A percentile compares a stretch with the other conserved stretches of the same genome.
phyloP scores from a whole-genome alignment of 2,113 vertebrate species.

The Rhinoderma darwinii region DNA sequence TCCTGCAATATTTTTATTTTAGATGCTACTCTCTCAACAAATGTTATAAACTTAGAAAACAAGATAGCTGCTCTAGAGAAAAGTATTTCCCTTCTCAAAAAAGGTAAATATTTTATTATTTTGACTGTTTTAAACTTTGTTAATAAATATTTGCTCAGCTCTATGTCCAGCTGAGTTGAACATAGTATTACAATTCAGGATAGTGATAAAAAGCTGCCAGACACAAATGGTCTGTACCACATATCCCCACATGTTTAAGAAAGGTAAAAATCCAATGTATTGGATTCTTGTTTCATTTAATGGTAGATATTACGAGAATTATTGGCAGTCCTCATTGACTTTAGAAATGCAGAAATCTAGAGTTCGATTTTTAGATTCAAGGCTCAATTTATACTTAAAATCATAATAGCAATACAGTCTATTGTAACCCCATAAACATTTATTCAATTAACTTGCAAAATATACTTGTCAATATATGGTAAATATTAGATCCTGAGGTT shows the following conservation, averaged over 20 bases:
- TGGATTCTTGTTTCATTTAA: too few relatives aligned
- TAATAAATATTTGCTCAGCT: background rate
- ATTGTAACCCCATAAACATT: background rate
- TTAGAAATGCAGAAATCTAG: too few relatives aligned
- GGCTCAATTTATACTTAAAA: too few relatives aligned
- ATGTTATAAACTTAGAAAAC: constrained; percentile 19
- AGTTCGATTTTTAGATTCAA: too few relatives aligned
- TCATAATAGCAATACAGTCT: too few relatives aligned
- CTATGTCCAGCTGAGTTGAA: background rate
- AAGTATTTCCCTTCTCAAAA: background rate
- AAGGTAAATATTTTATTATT: background rate
- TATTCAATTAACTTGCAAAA: background rate
- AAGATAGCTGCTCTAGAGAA: constrained; percentile 37
- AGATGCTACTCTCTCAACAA: constrained; percentile 23
- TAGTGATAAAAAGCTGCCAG: too few relatives aligned
- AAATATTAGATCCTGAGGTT: too few relatives aligned
- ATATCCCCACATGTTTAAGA: too few relatives aligned
- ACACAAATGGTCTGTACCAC: too few relatives aligned
- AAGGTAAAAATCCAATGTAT: too few relatives aligned
- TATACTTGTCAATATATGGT: background rate
- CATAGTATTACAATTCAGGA: background rate
- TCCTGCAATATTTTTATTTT: constrained; percentile 6
- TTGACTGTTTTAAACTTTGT: background rate
- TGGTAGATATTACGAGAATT: too few relatives aligned
- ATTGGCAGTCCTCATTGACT: too few relatives aligned